Evolutionary conservation across 2,113 vertebrate genomes (phyloP).

Genomic region (Tylochromis polylepis): DNA sequence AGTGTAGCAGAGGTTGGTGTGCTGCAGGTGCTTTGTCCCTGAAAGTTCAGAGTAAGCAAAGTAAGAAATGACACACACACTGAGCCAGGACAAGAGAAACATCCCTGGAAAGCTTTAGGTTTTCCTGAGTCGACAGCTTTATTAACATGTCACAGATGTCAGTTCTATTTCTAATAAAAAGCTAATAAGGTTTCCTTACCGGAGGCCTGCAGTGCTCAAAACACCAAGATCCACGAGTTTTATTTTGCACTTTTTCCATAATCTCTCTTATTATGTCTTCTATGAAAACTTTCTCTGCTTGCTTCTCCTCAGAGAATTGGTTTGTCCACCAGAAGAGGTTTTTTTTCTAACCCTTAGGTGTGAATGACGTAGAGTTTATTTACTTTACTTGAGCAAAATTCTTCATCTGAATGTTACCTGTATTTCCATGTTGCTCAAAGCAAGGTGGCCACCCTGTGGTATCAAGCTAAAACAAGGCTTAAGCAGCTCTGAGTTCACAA

Average conservation of each 20-base stretch:
- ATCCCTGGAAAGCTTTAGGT: not conserved
- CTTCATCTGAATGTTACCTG: conserved; percentile 54
- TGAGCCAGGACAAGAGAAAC: not conserved
- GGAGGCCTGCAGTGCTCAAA: conserved; percentile 73
- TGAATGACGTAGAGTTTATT: conserved; percentile 59
- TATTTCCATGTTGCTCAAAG: not conserved
- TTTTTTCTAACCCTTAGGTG: conserved; percentile 14
- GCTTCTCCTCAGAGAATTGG: conserved; percentile 7
- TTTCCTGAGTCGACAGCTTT: not conserved
- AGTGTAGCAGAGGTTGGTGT: conserved; percentile 58
- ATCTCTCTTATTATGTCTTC: conserved; percentile 66
- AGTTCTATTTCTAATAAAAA: conserved; percentile 15
- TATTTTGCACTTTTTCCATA: conserved; percentile 77
- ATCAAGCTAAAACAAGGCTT: not conserved
- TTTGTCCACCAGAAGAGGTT: not conserved
- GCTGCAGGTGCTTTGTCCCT: conserved; percentile 69
- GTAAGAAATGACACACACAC: not conserved
- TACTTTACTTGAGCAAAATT: conserved; percentile 54
- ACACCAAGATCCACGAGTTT: conserved; percentile 72
- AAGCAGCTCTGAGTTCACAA: not conserved
- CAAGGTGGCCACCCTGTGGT: conserved; percentile 25
- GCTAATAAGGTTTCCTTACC: conserved; percentile 69
- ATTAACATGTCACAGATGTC: not conserved
- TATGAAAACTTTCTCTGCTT: not conserved
- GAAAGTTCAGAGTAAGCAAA: conserved; percentile 11